Base-by-base conservation (phyloP, 2,113 vertebrate species). In the Pycnonotus jocosus region DNA sequence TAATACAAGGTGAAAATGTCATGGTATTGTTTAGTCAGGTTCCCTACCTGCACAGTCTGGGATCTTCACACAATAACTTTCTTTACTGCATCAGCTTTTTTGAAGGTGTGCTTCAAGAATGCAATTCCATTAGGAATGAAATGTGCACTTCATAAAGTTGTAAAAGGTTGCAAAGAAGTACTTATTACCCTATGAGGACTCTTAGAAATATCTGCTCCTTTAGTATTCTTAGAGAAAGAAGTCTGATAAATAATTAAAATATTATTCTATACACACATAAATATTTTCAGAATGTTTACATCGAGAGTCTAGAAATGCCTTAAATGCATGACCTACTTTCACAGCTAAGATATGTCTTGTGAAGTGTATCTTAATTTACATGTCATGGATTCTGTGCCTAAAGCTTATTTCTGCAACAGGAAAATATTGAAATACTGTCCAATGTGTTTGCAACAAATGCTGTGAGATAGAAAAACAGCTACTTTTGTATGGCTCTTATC, bases 271-370 rank as follows among this genome's bases (percentile, higher is more conserved):
- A 74, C 71, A 73, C 28, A 60, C n/a, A 79, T 78, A 61, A 61
- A 81, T 56, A 54, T 90, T 94, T 95, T 94, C 69, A 86, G 71
- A 94, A 72, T 92, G 86, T 88, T 93, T 93, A 71, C 79, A 83
- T 88, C 37, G 30, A 51, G 62, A 83, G 40, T 74, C 68, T 87
- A 51, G 68, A 95, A 92, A 71, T 88, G 81, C 68, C 92, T 90
- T 71, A 81, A 88, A 90, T 77, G 27, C 40, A 22, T 96, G 90
- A 92, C 95, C 92, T 96, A 92, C 79, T 95, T 95, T 94, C 71
- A 92, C 35, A 86, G 73, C 68, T 65, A 72, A 79, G 62, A 91
- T 88, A 54, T 11, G 47, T 79, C 90, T 85, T 70, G 37, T 54
- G 85, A 86, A 83, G 35, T 94, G 33, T 78, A n/a, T 96, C 47